phyloP scores from a whole-genome alignment of 2,797 vertebrate species.

The Okamejei kenojei region DNA sequence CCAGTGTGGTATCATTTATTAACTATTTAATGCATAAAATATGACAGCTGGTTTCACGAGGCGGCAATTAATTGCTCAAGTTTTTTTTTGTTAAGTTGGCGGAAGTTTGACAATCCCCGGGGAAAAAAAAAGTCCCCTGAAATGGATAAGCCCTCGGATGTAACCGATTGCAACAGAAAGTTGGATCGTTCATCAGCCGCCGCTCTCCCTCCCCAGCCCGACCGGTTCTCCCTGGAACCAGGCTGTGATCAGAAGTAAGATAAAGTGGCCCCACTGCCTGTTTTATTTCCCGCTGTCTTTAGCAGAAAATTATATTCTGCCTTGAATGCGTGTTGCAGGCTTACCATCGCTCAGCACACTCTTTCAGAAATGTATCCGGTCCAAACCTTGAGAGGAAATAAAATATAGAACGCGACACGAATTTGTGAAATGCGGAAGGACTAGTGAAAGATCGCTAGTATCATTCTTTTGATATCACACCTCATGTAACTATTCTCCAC shows the following conservation, averaged over 20 bases:
- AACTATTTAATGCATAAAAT: constrained; percentile 34
- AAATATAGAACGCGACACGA: neutral
- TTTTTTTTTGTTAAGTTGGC: neutral
- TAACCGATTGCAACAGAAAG: constrained; percentile 1
- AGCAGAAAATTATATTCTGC: neutral
- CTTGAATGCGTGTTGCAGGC: neutral
- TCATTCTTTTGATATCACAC: neutral
- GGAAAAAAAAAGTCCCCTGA: neutral
- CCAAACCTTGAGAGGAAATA: neutral
- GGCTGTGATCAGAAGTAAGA: neutral
- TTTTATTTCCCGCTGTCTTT: too few species aligned
- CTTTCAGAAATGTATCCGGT: neutral
- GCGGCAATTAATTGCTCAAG: constrained; percentile 14
- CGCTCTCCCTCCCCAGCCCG: too few species aligned
- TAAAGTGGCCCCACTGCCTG: too few species aligned
- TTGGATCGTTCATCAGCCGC: neutral
- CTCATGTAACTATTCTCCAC: too few species aligned
- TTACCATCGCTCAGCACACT: too few species aligned
- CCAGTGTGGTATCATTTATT: constrained; percentile 24
- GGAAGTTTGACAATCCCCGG: neutral
- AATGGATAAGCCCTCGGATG: neutral
- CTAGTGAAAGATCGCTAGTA: neutral
- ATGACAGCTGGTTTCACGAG: constrained; percentile 11
- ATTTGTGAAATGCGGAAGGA: neutral
- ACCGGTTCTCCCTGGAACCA: neutral